These are phyloP conservation scores for Spinibarbus caldwelli DNA, from an alignment of 2,797 vertebrate species.

Conservation along the genomic window DNA sequence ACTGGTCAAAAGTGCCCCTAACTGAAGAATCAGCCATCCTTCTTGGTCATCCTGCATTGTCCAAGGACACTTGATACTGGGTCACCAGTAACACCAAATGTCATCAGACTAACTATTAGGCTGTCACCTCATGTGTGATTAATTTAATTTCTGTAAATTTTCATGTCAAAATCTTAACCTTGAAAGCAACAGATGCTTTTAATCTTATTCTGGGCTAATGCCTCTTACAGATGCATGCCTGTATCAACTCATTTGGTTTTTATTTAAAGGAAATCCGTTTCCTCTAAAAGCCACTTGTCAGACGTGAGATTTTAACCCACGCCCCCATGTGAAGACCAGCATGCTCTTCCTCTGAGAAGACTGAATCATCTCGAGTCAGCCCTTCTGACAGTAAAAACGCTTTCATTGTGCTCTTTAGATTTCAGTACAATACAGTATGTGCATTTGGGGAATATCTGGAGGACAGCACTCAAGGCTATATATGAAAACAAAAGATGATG, in stretches of 20 bases:
- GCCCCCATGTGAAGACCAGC: background rate
- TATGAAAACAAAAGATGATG: background rate
- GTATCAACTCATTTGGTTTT: background rate
- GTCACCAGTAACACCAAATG: background rate
- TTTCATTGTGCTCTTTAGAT: background rate
- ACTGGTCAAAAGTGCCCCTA: background rate
- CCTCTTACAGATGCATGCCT: background rate
- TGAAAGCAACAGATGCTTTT: conserved; percentile 1
- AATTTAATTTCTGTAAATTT: background rate
- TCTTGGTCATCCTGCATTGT: background rate
- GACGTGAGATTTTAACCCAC: background rate
- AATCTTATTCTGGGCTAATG: background rate
- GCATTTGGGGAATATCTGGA: background rate
- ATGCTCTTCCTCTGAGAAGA: conserved; percentile 1
- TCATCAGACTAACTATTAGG: background rate
- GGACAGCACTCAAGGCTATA: background rate
- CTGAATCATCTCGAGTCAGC: background rate
- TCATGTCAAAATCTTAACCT: background rate
- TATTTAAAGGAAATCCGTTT: background rate
- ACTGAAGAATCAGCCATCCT: background rate
- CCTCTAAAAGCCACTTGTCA: conserved; percentile 18
- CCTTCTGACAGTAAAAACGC: conserved; percentile 5
- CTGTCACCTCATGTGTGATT: background rate
- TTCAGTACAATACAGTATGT: background rate
- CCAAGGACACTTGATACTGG: background rate